These are phyloP conservation scores for Pantelozetes paolii DNA, from an alignment of 2,888 invertebrate genomes.

Conservation along the genomic window DNA sequence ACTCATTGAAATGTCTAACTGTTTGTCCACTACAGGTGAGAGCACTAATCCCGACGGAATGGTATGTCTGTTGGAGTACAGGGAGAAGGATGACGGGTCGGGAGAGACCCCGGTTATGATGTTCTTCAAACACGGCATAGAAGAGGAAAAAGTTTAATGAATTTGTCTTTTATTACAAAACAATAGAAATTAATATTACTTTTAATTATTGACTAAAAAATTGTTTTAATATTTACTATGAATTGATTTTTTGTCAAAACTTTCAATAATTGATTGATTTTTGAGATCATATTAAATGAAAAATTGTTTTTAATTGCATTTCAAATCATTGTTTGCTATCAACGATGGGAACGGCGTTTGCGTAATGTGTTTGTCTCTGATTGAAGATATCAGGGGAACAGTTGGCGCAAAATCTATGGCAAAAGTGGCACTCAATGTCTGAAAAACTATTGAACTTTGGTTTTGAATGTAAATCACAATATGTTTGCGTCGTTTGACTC, in stretches of 20 bases:
- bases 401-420: constrained; percentile 13
- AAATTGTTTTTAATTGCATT: constrained; percentile 12
- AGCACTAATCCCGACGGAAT: constrained; percentile 74
- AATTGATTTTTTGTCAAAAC: background rate
- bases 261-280: background rate
- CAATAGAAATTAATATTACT: background rate
- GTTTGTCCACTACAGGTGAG: constrained; percentile 64
- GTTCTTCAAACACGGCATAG: constrained; percentile 93
- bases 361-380: background rate
- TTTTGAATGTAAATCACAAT: background rate
- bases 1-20: background rate
- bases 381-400: background rate
- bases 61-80: constrained; percentile 89
- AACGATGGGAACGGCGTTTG: background rate
- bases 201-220: background rate
- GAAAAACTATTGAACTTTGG: background rate
- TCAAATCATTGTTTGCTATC: background rate
- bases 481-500: constrained; percentile 5
- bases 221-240: constrained; percentile 11
- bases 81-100: constrained; percentile 69
- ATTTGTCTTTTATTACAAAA: background rate
- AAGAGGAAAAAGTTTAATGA: constrained; percentile 87
- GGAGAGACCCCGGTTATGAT: constrained; percentile 78
- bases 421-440: background rate
- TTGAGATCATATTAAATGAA: background rate